A percentile compares a stretch with the other conserved stretches of the same genome.
These are phyloP conservation scores for Megalurothrips usitatus DNA, from an alignment of 2,888 invertebrate genomes.

Conservation along the genomic window DNA sequence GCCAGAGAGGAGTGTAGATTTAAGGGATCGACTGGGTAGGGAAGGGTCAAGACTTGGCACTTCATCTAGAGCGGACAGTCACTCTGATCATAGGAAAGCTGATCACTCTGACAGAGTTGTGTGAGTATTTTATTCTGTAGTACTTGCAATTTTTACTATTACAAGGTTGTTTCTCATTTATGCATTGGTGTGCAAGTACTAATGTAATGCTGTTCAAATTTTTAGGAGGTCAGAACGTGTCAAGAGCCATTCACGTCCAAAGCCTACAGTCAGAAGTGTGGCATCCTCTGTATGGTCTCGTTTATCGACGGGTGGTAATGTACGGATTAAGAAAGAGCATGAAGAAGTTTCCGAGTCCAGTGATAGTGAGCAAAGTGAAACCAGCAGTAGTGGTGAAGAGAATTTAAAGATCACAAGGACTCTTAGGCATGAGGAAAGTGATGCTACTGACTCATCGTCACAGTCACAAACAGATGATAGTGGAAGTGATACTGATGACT, in stretches of 20 bases:
- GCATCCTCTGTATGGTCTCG: conserved; percentile 8
- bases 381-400: conserved; percentile 25
- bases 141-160: no score
- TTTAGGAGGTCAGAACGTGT: not conserved
- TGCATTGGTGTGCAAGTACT: not conserved
- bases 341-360: conserved; percentile 38
- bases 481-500: conserved; percentile 5
- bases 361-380: conserved; percentile 34
- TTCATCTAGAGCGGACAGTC: not conserved
- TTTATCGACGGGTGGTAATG: not conserved
- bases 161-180: no score
- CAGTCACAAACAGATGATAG: not conserved
- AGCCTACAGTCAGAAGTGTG: not conserved
- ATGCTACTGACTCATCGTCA: conserved; percentile 33
- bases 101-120: not conserved
- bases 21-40: not conserved
- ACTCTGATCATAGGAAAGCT: not conserved
- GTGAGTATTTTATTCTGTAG: not conserved
- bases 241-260: conserved; percentile 19
- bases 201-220: no score
- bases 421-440: conserved; percentile 38
- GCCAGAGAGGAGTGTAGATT: conserved; percentile 39
- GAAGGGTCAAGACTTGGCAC: not conserved
- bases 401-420: conserved; percentile 15
- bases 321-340: conserved; percentile 36